phyloP scores from a whole-genome alignment of 30 jellyfish, hydroid and myxozoan species.

The Hydra vulgaris region DNA sequence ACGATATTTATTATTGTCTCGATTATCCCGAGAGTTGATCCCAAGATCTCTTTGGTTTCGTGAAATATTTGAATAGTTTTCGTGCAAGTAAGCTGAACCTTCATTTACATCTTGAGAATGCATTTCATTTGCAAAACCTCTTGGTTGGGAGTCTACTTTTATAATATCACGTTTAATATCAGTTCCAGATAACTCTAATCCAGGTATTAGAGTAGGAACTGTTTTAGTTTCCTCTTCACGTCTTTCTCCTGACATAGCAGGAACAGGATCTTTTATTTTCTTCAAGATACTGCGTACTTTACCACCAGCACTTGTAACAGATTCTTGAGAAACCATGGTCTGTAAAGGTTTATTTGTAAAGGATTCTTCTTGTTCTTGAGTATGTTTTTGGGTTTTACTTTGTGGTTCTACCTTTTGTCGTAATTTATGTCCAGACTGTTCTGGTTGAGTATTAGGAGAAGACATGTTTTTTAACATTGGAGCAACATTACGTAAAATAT shows the following conservation, averaged over 20 bases:
- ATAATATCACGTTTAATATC: not conserved
- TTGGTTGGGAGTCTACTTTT: not conserved
- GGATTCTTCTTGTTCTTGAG: not conserved
- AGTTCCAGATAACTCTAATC: conserved; percentile 2
- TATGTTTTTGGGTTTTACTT: not conserved
- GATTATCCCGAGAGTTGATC: not conserved
- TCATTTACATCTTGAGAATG: not conserved
- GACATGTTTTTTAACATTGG: conserved; percentile 21
- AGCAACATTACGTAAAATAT: conserved; percentile 21
- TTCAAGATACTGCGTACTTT: conserved; percentile 28
- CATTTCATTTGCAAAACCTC: not conserved
- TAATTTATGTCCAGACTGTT: not conserved
- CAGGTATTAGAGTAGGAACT: conserved; percentile 14
- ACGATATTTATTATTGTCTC: not conserved
- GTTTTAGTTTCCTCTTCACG: not conserved
- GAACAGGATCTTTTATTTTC: conserved; percentile 21
- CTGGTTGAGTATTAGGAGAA: not conserved
- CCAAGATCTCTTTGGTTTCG: not conserved
- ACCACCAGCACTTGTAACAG: conserved; percentile 9
- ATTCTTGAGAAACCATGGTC: not conserved
- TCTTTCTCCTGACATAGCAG: not conserved
- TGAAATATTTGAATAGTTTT: not conserved
- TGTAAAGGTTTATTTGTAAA: not conserved
- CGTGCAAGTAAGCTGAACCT: not conserved
- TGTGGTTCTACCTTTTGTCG: not conserved